Base-by-base conservation (phyloP, 2,888 invertebrate genomes). In the Habroteleia sp. region DNA sequence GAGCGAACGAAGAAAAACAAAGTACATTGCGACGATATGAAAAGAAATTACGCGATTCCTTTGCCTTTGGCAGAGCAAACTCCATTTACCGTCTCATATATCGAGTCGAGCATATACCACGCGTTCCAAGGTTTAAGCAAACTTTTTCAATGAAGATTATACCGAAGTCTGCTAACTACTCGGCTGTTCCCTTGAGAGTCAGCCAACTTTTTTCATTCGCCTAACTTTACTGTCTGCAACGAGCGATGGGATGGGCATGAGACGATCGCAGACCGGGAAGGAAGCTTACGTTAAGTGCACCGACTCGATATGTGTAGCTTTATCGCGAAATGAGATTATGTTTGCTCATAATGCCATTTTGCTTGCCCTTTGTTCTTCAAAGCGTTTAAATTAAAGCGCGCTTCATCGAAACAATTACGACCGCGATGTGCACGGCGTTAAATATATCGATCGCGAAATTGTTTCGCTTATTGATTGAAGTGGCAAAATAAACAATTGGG, bases 121-220 rank as follows among this genome's bases (percentile, higher is more conserved):
- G 74, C 77, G 77, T 78, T 80, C 71, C 76, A 76, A 79, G 77
- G 76, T 81, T 81, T 80, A 80, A 77, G 80, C 73, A 79, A 87
- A 87, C 86, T 88, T 88, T 88, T 87, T 85, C 86, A 87, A 87
- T 88, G 86, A 88, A 87, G 87, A 86, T 87, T 87, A 86, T 87
- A 84, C 82, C 79, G 77, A 83, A 83, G 84, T 84, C 80, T 78
- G 82, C 83, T 86, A 86, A 86, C 87, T 86, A 83, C 86, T 83
- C 80, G 79, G 77, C 76, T 72, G 77, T 78, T 83, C 84, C 81
- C 84, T 82, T 77, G 82, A 82, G 85, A 81, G 81, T 73, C 77
- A 73, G 79, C 77, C 78, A 87, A 87, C 85, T 85, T 87, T 85
- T 85, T 84, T 84, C 85, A 84, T 85, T 85, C 83, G 81, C 74